These are phyloP conservation scores for Lutraria lutraria DNA, from an alignment of 2,888 invertebrate species.

Conservation along the genomic window DNA sequence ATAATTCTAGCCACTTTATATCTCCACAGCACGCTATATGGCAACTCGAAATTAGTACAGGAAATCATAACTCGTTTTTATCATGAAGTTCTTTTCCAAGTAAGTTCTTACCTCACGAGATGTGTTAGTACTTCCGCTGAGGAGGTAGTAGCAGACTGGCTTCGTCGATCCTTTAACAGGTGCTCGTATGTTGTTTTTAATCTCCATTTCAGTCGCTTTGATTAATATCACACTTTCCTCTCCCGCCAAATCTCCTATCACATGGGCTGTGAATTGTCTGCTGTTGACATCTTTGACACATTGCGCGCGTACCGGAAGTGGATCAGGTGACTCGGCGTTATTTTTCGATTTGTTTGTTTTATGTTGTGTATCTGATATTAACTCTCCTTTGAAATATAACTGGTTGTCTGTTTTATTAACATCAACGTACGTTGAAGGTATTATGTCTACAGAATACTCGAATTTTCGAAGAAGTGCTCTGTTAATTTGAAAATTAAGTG, in stretches of 20 bases:
- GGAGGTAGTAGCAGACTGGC: constrained; percentile 51
- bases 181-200: constrained; percentile 49
- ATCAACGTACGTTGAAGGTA: constrained; percentile 40
- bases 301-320: constrained; percentile 36
- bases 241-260: constrained; percentile 38
- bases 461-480: constrained; percentile 40
- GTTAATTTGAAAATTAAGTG: constrained; percentile 46
- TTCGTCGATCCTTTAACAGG: constrained; percentile 43
- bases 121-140: constrained; percentile 28
- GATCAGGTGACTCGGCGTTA: background rate
- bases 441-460: constrained; percentile 59
- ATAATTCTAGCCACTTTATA: too few species aligned
- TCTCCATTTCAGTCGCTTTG: constrained; percentile 51
- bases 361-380: background rate
- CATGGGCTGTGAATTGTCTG: constrained; percentile 39
- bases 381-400: constrained; percentile 28
- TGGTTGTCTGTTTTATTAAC: constrained; percentile 2
- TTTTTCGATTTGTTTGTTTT: background rate
- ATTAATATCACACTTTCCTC: constrained; percentile 43
- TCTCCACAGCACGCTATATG: too few species aligned
- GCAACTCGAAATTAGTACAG: too few species aligned
- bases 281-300: constrained; percentile 26
- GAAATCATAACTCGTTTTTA: too few species aligned
- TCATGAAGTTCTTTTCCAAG: background rate
- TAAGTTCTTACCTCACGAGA: constrained; percentile 30